phyloP scores from a whole-genome alignment of 2,888 invertebrate genomes.

The Andrena minutula region DNA sequence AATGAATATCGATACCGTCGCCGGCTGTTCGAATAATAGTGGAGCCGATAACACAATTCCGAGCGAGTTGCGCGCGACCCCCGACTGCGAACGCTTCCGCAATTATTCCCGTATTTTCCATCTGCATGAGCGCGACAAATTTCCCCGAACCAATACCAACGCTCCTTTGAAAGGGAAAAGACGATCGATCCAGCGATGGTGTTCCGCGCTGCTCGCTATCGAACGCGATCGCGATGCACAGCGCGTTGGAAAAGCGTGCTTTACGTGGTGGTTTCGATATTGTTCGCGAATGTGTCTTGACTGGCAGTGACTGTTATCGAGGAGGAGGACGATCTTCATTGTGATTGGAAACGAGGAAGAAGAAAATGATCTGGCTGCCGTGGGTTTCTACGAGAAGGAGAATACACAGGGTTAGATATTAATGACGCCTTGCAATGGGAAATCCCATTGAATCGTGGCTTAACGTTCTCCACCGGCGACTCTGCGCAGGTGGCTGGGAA shows the following conservation, averaged over 20 bases:
- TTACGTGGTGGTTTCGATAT: neutral
- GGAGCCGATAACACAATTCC: constrained; percentile 36
- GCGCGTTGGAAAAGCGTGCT: neutral
- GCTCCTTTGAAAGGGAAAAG: neutral
- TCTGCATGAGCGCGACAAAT: constrained; percentile 16
- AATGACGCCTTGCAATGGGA: neutral
- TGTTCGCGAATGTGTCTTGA: neutral
- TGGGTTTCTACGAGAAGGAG: neutral
- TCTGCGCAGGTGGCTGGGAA: neutral
- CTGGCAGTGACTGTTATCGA: neutral
- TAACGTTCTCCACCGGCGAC: neutral
- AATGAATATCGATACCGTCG: constrained; percentile 62
- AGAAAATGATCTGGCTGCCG: neutral
- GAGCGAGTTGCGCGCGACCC: neutral
- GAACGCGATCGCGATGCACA: neutral
- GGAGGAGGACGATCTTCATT: neutral
- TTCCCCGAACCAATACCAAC: neutral
- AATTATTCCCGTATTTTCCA: constrained; percentile 38
- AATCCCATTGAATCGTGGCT: neutral
- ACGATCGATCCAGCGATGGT: neutral
- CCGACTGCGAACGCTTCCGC: constrained; percentile 29
- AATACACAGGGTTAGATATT: neutral
- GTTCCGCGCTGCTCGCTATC: neutral
- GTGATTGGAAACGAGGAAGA: neutral
- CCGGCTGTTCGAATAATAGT: constrained; percentile 39